Base-by-base conservation (phyloP, 2,113 vertebrate species). In the Corynorhinus townsendii region DNA sequence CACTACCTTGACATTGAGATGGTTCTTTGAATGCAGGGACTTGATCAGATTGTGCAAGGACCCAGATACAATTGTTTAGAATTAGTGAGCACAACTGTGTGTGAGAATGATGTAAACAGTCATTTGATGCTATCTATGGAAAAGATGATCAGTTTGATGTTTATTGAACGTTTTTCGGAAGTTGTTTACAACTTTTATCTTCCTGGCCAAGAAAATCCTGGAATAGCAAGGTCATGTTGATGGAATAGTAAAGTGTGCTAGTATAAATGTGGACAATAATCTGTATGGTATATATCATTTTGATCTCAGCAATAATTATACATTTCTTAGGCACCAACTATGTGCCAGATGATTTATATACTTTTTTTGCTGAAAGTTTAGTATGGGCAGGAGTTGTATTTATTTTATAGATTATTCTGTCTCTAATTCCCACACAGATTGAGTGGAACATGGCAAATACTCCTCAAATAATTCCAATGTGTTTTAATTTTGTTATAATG, bases 141-240 rank as follows among this genome's bases (percentile, higher is more conserved):
- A 93, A 85, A 38, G 22, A 40, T 56, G 20, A 56, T 73, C 38
- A 20, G 43, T 71, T 84, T 38, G 10, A 85, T 85, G 38, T 69
- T 88, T 72, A 71, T 62, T 90, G 71, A 88, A 24, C 54, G 45
- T 5, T 75, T 85, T 95, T 94, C 19, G 33, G 30, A 89, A 84
- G 40, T 81, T 84, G 15, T 90, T 71, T 47, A 43, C 38, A 95
- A 45, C 3, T 17, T 90, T 92, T 77, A 49, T 93, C 52, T 84
- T 90, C 19, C 28, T 81, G 56, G n/a, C 24, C 38, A 93, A 91
- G 80, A 94, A 71, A 91, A 84, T 87, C n/a, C 52, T 93, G 5
- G 22, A 92, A 73, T 28, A 52, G 17, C 69, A 69, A 81, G 92
- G 49, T 73, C 54, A 86, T 64, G 22, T 62, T 86, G 38, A 73